Conservation (phyloP, 2,888 invertebrate genomes). For the Chloromyia formosa region DNA sequence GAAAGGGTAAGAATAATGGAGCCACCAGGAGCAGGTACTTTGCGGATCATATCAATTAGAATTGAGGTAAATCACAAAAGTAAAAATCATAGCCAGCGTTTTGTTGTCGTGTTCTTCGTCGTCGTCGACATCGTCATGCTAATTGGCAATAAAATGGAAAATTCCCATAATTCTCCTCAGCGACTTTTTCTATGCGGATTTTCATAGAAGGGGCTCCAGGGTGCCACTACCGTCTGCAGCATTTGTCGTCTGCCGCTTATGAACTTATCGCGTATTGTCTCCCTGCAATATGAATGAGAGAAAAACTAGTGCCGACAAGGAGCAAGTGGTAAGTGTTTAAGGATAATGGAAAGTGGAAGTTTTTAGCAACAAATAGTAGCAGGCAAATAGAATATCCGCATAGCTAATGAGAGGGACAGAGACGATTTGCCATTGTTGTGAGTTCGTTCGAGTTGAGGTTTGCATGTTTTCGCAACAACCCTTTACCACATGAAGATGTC, state of each 20-base stretch:
- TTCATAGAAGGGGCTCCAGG: not conserved
- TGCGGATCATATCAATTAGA: constrained; percentile 23
- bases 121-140: constrained; percentile 21
- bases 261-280: not conserved
- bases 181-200: constrained; percentile 3
- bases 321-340: constrained; percentile 4
- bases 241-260: constrained; percentile 11
- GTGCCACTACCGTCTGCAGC: not conserved
- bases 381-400: not conserved
- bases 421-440: constrained; percentile 2
- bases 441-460: not conserved
- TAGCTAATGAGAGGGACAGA: not conserved
- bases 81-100: constrained; percentile 5
- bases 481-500: constrained; percentile 44
- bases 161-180: constrained; percentile 20
- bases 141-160: constrained; percentile 38
- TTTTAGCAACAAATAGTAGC: not conserved
- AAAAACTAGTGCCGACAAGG: not conserved
- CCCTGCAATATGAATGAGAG: not conserved
- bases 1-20: not conserved
- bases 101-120: not conserved
- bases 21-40: not conserved
- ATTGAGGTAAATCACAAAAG: constrained; percentile 35
- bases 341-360: not conserved
- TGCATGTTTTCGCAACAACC: constrained; percentile 34